Percentiles rank a stretch among this genome's conserved stretches.
Conservation (phyloP, 2,113 vertebrate genomes). For the Leptodactylus fuscus region DNA sequence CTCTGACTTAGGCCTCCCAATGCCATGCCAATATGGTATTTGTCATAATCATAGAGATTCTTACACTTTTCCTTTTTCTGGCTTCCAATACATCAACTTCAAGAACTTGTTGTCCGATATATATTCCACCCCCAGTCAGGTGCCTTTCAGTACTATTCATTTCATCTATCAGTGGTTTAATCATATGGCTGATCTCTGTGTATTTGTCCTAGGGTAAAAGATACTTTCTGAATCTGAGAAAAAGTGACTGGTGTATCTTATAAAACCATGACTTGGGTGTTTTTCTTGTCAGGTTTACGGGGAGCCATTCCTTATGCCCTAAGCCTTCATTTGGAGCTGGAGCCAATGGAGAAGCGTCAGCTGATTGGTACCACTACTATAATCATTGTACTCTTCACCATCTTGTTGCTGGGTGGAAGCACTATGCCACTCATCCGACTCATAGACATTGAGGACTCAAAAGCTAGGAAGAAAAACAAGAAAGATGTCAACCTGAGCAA, state of each 20-base stretch:
- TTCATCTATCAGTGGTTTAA: not conserved
- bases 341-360: constrained; percentile 96
- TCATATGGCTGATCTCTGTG: not conserved
- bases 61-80: too few relatives aligned
- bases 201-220: not conserved
- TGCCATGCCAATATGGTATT: too few relatives aligned
- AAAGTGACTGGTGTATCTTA: not conserved
- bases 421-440: constrained; percentile 97
- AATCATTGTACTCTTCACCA: constrained; percentile 95
- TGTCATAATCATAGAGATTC: too few relatives aligned
- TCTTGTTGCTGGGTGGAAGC: constrained; percentile 90
- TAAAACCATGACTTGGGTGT: not conserved
- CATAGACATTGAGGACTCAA: constrained; percentile 93
- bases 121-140: too few relatives aligned
- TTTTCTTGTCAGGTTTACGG: constrained; percentile 79
- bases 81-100: too few relatives aligned
- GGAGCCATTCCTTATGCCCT: constrained; percentile 96
- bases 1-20: too few relatives aligned
- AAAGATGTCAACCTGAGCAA: constrained; percentile 97
- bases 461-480: constrained; percentile 83
- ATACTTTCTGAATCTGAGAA: too few relatives aligned
- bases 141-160: not conserved
- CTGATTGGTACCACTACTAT: constrained; percentile 97
- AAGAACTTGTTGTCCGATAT: too few relatives aligned
- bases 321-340: constrained; percentile 85